Evolutionary conservation across 1,140 invertebrate genomes (phyloP), one percentile per base, ranked within the genome.

Genomic region (Atopsyche davidsoni): DNA sequence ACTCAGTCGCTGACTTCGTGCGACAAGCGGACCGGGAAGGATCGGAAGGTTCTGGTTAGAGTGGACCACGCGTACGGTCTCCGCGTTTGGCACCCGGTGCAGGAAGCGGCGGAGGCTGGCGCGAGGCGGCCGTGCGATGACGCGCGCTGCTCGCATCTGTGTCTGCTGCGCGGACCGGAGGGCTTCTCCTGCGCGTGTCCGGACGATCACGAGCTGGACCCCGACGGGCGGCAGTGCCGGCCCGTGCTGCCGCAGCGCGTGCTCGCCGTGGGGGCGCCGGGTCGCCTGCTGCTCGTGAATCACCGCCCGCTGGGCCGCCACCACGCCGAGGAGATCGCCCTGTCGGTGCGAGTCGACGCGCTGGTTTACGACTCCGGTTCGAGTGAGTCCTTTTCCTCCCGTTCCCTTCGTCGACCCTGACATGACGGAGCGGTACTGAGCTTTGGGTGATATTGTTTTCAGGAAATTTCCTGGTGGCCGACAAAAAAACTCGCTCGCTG

Each of bases 101-200:
- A 6, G 24, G 24, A 28, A 28, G 24, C 24, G 24, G 24, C 24
- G 6, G 73, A 77, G 54, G 67, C 64, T 2, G 60, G 67, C n/a
- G 60, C 63, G 3, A 25, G 55, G 0, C 89, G 92, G 71, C 84
- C 86, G 4, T 96, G 92, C 64, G 60, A 61, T 14, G 56, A 68
- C 35, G 67, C 77, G 23, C 63, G 72, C 1, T 96, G 92, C 63
- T 83, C 80, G 16, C 83, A 95, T 62, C 63, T 96, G 14, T 96
- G 92, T 60, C 65, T 96, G 1, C 64, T 95, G 22, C 78, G 78
- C 3, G 79, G 81, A 1, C 68, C 69, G 17, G 68, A 60, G 0
- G 71, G 64, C 0, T 83, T 80, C 59, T 73, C 72, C 0, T 96
- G 92, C 66, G 82, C 79, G 4, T 96, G 92, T 62, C 85, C 89